Base-by-base conservation (phyloP, 1,140 invertebrate genomes). In the Anoplophora glabripennis region DNA sequence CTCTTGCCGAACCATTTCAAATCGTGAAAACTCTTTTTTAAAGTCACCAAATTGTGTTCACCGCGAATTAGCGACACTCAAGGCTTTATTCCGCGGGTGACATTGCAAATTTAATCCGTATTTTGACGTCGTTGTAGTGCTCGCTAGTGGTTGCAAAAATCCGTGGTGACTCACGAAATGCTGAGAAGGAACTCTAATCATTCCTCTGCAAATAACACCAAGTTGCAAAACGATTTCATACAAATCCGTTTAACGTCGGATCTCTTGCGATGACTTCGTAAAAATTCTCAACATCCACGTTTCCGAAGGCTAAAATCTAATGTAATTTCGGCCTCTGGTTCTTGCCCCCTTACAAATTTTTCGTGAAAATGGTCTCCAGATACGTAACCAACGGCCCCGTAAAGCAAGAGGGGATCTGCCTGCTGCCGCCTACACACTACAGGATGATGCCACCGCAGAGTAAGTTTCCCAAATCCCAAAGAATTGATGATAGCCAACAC, bases 331-430 rank as follows among this genome's bases (percentile, higher is more conserved):
- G 42, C 42, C 15, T 45, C 15, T 45, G 10, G 10, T 45, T 17
- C n/a, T 17, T 45, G 15, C 42, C 42, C 21, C 17, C 14, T 14
- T 45, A 15, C 10, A 44, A 45, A 17, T 45, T 14, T 45, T 17
- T 18, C 10, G 9, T 12, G 36, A 61, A 48, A 12, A 64, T 64
- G 63, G 71, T 73, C 52, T 73, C 74, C 17, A 65, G 74, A 62
- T 75, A 70, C 63, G 71, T 75, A 37, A 68, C 69, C 36, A 71
- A 67, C 44, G 72, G 68, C 36, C 65, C 69, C 34, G 66, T 74
- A 33, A 73, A 74, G 65, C 70, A 69, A 49, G 72, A 74, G 40
- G 72, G 74, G 44, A 61, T 75, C 38, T 75, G 74, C 49, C 42
- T 73, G 46, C 56, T 75, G 44, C 69, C 71, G 18, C 72, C 66